phyloP scores from a whole-genome alignment of 2,888 invertebrate species.

The Pseudanteris insignis region DNA sequence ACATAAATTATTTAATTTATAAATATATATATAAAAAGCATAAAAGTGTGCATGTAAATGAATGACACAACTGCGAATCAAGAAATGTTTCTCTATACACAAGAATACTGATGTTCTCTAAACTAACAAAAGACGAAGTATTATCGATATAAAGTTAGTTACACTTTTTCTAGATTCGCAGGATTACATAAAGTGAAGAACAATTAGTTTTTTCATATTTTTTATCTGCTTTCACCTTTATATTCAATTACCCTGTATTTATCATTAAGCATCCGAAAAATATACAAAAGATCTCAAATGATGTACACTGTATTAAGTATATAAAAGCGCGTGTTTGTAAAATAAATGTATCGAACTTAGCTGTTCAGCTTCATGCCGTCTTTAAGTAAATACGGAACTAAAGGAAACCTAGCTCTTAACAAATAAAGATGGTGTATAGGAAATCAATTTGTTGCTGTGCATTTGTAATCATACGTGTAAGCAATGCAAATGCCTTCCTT shows the following conservation, averaged over 20 bases:
- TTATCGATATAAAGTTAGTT: no score
- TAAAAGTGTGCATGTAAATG: slow-evolving; percentile 7
- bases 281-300: slow-evolving; percentile 6
- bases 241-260: no score
- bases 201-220: no score
- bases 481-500: no score
- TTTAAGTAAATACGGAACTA: slow-evolving; percentile 54
- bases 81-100: not conserved
- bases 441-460: not conserved
- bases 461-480: not conserved
- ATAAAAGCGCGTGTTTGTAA: slow-evolving; percentile 58
- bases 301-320: slow-evolving; percentile 20
- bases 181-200: not conserved
- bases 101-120: no score
- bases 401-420: slow-evolving; percentile 41
- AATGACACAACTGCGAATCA: slow-evolving; percentile 17
- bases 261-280: no score
- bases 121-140: no score
- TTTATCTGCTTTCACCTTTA: no score
- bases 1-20: no score
- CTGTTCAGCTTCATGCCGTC: slow-evolving; percentile 65
- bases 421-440: slow-evolving; percentile 3
- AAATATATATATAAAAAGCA: no score
- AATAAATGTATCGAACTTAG: slow-evolving; percentile 63
- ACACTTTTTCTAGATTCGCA: slow-evolving; percentile 14